These are phyloP conservation scores for Cuniculus paca DNA, from an alignment of 2,797 vertebrate genomes.

Conservation along the genomic window DNA sequence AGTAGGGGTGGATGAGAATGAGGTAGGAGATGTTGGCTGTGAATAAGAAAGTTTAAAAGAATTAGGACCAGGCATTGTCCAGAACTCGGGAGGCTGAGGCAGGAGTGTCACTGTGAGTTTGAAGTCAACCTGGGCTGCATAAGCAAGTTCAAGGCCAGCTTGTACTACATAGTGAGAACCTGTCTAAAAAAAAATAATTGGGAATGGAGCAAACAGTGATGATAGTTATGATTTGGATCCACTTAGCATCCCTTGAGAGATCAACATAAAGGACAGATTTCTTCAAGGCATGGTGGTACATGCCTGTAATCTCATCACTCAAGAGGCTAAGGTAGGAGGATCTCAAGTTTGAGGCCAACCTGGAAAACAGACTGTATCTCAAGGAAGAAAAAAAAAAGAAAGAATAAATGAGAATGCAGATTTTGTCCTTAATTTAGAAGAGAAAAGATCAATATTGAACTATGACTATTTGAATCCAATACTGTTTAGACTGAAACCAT, in stretches of 20 bases:
- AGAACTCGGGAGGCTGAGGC: background rate
- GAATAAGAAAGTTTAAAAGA: conserved; percentile 11
- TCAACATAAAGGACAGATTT: background rate
- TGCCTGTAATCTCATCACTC: background rate
- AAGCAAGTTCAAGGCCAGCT: background rate
- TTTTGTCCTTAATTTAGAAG: background rate
- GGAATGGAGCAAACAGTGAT: background rate
- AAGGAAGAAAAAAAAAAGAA: background rate
- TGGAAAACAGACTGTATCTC: background rate
- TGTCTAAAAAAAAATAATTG: conserved; percentile 11
- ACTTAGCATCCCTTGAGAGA: background rate
- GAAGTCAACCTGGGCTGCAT: background rate
- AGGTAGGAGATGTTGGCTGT: background rate
- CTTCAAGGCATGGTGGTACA: background rate
- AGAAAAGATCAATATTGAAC: background rate
- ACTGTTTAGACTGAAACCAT: conserved; percentile 38
- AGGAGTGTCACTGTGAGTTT: background rate
- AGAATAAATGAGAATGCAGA: background rate
- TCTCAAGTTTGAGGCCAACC: background rate
- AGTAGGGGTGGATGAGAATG: background rate
- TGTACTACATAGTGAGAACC: background rate
- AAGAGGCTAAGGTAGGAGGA: background rate
- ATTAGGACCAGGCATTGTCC: background rate
- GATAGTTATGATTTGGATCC: background rate
- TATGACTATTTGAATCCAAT: background rate